These are phyloP conservation scores for Petrocephalus microphthalmus DNA, from an alignment of 2,113 vertebrate genomes.

Conservation along the genomic window DNA sequence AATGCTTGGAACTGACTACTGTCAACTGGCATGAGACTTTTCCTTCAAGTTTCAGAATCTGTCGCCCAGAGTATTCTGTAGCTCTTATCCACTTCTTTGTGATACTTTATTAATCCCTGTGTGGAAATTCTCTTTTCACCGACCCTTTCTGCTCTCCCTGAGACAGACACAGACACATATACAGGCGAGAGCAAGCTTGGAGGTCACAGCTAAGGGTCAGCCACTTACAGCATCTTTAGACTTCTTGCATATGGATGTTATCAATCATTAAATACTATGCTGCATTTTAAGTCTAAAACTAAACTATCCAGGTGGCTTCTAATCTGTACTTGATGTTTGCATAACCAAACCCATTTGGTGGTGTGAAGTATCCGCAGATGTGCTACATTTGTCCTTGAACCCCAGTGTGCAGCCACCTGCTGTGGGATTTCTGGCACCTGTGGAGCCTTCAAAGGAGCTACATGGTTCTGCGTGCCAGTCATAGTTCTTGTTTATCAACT, in stretches of 20 bases:
- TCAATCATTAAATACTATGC: neutral
- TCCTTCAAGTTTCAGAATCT: neutral
- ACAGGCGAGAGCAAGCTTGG: neutral
- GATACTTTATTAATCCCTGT: neutral
- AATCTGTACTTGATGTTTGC: conserved; percentile 2
- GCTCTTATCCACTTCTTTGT: neutral
- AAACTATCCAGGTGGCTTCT: neutral
- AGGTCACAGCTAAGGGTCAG: neutral
- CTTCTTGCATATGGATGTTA: conserved; percentile 2
- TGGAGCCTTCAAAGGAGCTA: conserved; percentile 34
- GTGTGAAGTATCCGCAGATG: conserved; percentile 5
- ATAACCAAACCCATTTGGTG: neutral
- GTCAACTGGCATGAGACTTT: neutral
- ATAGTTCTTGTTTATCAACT: conserved; percentile 30
- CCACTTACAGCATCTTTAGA: neutral
- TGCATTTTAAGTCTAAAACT: neutral
- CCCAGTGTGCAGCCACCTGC: conserved; percentile 23
- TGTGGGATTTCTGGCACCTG: conserved; percentile 80
- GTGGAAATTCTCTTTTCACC: neutral
- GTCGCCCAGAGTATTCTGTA: neutral
- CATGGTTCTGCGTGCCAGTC: conserved; percentile 36
- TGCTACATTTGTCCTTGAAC: conserved; percentile 55
- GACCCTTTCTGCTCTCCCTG: neutral
- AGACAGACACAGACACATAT: neutral
- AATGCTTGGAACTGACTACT: neutral